phyloP scores from a whole-genome alignment of 2,797 vertebrate species.

The Microtus agrestis region DNA sequence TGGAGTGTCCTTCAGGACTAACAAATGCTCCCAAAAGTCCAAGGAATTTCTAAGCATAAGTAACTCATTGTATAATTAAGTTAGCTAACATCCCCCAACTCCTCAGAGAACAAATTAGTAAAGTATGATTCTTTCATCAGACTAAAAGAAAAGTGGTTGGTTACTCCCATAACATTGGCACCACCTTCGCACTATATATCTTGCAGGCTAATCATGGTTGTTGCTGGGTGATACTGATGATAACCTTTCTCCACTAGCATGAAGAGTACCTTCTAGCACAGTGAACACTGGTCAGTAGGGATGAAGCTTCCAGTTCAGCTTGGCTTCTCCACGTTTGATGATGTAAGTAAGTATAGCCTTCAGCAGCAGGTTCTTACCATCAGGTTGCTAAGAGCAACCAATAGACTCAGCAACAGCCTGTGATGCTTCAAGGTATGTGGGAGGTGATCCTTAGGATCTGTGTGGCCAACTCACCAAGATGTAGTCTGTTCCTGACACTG shows the following conservation, averaged over 20 bases:
- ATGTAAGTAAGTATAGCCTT: background rate
- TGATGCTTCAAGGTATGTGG: background rate
- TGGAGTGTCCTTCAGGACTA: constrained; percentile 1
- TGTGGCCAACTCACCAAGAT: background rate
- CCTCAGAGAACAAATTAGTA: background rate
- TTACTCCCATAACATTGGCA: background rate
- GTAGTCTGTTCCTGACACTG: background rate
- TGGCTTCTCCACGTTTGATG: background rate
- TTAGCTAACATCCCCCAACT: background rate
- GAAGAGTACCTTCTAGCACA: background rate
- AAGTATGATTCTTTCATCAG: background rate
- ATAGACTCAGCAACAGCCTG: background rate
- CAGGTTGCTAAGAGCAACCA: background rate
- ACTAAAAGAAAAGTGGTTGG: background rate
- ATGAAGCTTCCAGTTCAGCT: background rate
- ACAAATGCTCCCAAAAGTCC: background rate
- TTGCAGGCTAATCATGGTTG: background rate
- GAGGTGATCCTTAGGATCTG: background rate
- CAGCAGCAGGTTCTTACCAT: background rate
- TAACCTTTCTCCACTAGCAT: background rate
- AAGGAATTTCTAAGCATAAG: background rate
- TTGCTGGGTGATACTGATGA: background rate
- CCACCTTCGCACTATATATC: background rate
- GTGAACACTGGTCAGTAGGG: background rate
- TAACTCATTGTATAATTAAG: background rate